phyloP scores from a whole-genome alignment of 2,888 invertebrate genomes.

The Nesidiocoris tenuis region DNA sequence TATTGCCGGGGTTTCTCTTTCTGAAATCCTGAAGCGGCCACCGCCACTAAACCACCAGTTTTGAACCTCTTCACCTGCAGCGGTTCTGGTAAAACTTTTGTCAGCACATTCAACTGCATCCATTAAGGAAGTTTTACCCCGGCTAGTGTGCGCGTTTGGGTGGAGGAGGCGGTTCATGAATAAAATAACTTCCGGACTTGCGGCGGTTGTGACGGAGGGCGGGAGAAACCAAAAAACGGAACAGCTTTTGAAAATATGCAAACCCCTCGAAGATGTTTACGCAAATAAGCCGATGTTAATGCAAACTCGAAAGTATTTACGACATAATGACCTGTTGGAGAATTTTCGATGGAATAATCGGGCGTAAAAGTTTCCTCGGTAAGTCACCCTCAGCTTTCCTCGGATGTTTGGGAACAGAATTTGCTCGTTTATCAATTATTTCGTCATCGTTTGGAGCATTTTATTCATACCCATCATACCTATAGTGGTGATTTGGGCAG shows the following conservation, averaged over 20 bases:
- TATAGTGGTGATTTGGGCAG: no score
- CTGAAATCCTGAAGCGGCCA: not conserved
- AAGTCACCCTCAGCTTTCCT: no score
- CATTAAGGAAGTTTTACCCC: not conserved
- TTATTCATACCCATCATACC: no score
- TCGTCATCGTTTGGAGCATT: no score
- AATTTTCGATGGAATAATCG: no score
- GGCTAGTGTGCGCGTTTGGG: not conserved
- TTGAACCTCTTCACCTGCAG: not conserved
- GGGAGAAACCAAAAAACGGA: not conserved
- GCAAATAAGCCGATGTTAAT: not conserved
- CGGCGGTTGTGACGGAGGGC: not conserved
- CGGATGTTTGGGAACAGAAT: no score
- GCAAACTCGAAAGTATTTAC: not conserved
- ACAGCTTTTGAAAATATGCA: not conserved
- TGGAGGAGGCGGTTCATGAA: not conserved
- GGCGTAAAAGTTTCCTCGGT: no score
- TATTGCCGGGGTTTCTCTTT: not conserved
- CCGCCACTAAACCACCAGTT: not conserved
- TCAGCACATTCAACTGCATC: not conserved
- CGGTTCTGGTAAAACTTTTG: not conserved
- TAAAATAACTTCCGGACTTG: not conserved
- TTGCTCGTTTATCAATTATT: no score
- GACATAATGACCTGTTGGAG: not conserved
- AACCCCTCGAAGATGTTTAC: no score